Conservation (phyloP, 2,888 invertebrate species). For the Ophion costatus region DNA sequence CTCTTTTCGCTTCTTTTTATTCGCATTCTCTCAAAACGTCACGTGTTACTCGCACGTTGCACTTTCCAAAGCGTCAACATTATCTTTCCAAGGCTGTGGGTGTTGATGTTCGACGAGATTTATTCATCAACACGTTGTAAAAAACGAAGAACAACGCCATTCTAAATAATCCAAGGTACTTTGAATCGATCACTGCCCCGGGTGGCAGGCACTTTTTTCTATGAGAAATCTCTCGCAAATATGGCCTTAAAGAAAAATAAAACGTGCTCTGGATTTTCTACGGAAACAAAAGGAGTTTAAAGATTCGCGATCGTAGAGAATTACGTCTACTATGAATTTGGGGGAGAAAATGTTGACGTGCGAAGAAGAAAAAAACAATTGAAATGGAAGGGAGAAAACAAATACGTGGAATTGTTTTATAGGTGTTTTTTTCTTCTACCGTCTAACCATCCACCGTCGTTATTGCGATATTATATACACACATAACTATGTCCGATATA, state of each 20-base stretch:
- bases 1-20: slow-evolving; percentile 7
- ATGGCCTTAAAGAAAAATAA: slow-evolving; percentile 76
- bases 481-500: slow-evolving; percentile 4
- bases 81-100: slow-evolving; percentile 80
- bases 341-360: slow-evolving; percentile 66
- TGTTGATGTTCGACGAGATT: slow-evolving; percentile 67
- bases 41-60: slow-evolving; percentile 51
- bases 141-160: slow-evolving; percentile 68
- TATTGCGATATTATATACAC: slow-evolving; percentile 19
- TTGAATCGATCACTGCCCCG: slow-evolving; percentile 73
- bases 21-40: neutral
- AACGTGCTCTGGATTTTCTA: neutral
- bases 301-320: slow-evolving; percentile 17
- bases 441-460: slow-evolving; percentile 73
- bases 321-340: slow-evolving; percentile 24
- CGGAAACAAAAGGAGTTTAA: neutral
- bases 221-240: slow-evolving; percentile 71
- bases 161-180: slow-evolving; percentile 72
- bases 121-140: slow-evolving; percentile 9
- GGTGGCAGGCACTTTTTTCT: slow-evolving; percentile 69
- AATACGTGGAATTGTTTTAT: slow-evolving; percentile 77
- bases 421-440: slow-evolving; percentile 68
- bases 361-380: slow-evolving; percentile 65
- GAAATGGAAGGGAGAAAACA: slow-evolving; percentile 68
- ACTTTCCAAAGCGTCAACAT: slow-evolving; percentile 80